phyloP scores from a whole-genome alignment of 2,797 vertebrate genomes.

The Prionace glauca region DNA sequence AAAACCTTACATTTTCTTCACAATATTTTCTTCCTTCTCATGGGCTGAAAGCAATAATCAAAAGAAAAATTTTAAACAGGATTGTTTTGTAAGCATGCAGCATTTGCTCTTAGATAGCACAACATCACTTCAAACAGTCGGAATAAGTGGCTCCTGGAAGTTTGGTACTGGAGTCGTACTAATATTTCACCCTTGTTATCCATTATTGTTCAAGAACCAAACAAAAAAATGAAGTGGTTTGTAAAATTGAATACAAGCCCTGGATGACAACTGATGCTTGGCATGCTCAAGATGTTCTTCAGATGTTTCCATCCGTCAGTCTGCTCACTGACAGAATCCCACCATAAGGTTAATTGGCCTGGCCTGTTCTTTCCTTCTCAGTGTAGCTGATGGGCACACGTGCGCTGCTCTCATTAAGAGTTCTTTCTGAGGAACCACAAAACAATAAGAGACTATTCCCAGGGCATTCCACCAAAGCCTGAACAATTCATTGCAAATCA shows the following conservation, averaged over 20 bases:
- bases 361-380: background rate
- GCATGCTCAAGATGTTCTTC: background rate
- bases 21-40: background rate
- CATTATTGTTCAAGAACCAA: background rate
- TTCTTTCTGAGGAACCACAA: background rate
- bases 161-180: background rate
- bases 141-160: background rate
- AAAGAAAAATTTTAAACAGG: background rate
- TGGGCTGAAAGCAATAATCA: background rate
- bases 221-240: background rate
- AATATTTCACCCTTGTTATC: background rate
- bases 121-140: background rate
- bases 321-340: background rate
- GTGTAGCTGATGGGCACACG: background rate
- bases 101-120: background rate
- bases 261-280: background rate
- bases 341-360: background rate
- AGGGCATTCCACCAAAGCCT: background rate
- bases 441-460: background rate
- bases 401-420: background rate
- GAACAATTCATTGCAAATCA: background rate
- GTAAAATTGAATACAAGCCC: background rate
- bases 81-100: background rate
- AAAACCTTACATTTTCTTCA: background rate
- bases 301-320: conserved; percentile 8